These are phyloP conservation scores for Zeus faber DNA, from an alignment of 2,113 vertebrate genomes.

Conservation along the genomic window DNA sequence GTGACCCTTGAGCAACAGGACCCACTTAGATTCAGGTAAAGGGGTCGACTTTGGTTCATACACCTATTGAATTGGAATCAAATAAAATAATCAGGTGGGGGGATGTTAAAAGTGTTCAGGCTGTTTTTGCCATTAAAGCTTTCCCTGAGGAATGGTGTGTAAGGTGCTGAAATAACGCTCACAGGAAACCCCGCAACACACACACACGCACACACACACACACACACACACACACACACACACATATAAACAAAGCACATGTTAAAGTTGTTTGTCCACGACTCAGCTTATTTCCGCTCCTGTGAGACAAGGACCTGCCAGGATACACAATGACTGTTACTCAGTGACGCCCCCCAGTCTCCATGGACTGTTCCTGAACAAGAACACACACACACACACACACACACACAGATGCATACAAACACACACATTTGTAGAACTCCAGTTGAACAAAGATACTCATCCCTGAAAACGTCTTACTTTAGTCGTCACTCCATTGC, in stretches of 20 bases:
- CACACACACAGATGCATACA: constrained; percentile 2
- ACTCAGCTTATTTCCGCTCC: constrained; percentile 63
- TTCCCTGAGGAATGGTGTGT: constrained; percentile 40
- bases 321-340: constrained; percentile 66
- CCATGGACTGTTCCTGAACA: constrained; percentile 48
- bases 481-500: constrained; percentile 25
- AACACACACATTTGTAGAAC: not conserved
- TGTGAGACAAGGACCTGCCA: constrained; percentile 49
- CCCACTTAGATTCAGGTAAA: too few relatives aligned
- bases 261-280: constrained; percentile 62
- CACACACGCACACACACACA: constrained; percentile 32
- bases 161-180: constrained; percentile 24
- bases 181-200: constrained; percentile 24
- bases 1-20: too few relatives aligned
- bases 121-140: constrained; percentile 53
- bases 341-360: constrained; percentile 66
- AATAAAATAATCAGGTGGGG: not conserved
- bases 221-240: constrained; percentile 36
- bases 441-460: constrained; percentile 3
- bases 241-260: constrained; percentile 49
- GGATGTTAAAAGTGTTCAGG: constrained; percentile 27
- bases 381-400: constrained; percentile 12
- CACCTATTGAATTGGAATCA: too few relatives aligned
- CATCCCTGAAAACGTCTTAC: constrained; percentile 1
- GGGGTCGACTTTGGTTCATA: too few relatives aligned